phyloP scores from a whole-genome alignment of 30 jellyfish, hydroid and myxozoan genomes.

The Chrysaora quinquecirrha region DNA sequence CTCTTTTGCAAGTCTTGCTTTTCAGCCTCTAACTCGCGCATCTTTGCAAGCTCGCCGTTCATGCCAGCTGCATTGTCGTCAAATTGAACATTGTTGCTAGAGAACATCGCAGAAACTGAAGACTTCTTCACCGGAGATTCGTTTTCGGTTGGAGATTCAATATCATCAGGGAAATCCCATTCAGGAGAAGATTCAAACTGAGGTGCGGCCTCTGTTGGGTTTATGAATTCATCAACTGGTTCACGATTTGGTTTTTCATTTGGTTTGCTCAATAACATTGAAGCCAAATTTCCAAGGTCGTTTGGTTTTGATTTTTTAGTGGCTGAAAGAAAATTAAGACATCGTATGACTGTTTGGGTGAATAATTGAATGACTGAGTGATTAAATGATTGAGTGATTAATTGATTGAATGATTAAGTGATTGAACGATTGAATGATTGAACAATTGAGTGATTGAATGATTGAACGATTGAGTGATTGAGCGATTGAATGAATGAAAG shows the following conservation, averaged over 20 bases:
- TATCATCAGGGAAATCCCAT: slow-evolving; percentile 67
- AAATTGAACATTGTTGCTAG: not conserved
- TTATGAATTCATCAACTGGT: slow-evolving; percentile 44
- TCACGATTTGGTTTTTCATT: slow-evolving; percentile 16
- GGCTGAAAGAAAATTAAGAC: not conserved
- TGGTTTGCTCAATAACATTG: slow-evolving; percentile 1
- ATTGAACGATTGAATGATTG: no score
- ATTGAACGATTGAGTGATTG: no score
- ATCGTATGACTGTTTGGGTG: no score
- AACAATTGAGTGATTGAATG: no score
- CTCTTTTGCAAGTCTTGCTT: slow-evolving; percentile 77
- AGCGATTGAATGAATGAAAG: no score
- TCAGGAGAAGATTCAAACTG: slow-evolving; percentile 57
- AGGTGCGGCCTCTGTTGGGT: slow-evolving; percentile 42
- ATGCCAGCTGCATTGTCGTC: slow-evolving; percentile 4
- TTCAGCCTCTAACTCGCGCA: slow-evolving; percentile 77
- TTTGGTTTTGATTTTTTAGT: not conserved
- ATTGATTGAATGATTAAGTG: no score
- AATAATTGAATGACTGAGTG: no score
- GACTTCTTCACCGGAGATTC: not conserved
- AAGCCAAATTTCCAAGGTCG: slow-evolving; percentile 1
- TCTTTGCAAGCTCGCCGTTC: slow-evolving; percentile 42
- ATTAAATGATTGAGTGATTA: no score
- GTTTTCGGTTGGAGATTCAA: not conserved
- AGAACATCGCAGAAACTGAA: not conserved